Base-by-base conservation (phyloP, 2,113 vertebrate genomes). In the Neomonachus schauinslandi region DNA sequence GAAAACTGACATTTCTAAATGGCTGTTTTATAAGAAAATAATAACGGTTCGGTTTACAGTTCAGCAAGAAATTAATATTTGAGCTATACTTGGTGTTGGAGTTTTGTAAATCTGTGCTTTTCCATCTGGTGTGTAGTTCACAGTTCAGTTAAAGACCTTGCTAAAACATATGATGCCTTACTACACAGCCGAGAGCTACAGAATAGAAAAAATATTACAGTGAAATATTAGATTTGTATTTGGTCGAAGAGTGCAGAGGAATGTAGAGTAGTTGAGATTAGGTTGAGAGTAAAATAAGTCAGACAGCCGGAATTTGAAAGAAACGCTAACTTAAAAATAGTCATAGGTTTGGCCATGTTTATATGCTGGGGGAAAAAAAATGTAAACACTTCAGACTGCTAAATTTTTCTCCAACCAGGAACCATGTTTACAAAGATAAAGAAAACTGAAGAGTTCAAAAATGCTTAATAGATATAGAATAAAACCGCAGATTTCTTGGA, bases 271-370 rank as follows among this genome's bases (percentile, higher is more conserved):
- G 53, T 26, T 61, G 49, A 79, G 51, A 88, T 83, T 28, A 36
- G 57, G 26, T 53, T 92, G 61, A 84, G 24, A 83, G 28, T 77
- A 42, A 96, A 96, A 94, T 91, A 96, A 95, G 93, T 97, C 90
- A 92, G 76, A 46, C 2, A 77, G 15, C n/a, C 77, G 59, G 24
- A 57, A 42, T 91, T 81, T 65, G 14, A 96, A 71, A 97, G 57
- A 85, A 95, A 65, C 22, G 36, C 0, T 89, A 80, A 74, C 63
- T 28, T 85, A 89, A 95, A 97, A 88, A 81, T 36, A 90, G 49
- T 65, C 63, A 71, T 51, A 76, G 4, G 1, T 87, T 69, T 91
- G 74, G 36, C 19, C 18, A 77, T 59, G 4, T 85, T 63, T 77
- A 24, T 93, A 33, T 13, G 24, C 4, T 51, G 1, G 12, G 42